Evolutionary conservation across 2,113 vertebrate species (phyloP).

Genomic region (Corapipo altera): DNA sequence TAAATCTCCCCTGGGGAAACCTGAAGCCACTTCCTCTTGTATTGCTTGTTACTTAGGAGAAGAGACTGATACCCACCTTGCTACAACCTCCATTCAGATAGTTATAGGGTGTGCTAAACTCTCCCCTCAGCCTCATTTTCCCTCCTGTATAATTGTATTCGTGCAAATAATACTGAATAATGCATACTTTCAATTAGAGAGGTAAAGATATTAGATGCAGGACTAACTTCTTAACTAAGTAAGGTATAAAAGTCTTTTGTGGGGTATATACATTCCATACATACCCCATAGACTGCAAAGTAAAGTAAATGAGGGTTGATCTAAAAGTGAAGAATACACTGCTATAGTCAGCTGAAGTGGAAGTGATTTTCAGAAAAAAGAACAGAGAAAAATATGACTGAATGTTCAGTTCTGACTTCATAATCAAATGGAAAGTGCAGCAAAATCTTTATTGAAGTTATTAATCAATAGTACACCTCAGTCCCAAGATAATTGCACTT

Average conservation of each 20-base stretch:
- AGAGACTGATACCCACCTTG: background rate
- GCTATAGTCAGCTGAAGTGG: background rate
- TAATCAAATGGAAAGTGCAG: background rate
- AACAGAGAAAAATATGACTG: background rate
- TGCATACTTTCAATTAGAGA: background rate
- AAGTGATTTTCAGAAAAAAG: background rate
- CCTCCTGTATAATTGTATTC: background rate
- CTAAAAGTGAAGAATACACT: background rate
- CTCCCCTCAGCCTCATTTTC: background rate
- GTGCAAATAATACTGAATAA: background rate
- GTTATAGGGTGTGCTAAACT: background rate
- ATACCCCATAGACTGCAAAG: background rate
- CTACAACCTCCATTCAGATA: background rate
- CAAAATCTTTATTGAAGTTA: background rate
- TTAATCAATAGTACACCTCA: background rate
- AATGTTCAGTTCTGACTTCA: background rate
- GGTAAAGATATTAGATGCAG: background rate
- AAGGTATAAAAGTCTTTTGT: background rate
- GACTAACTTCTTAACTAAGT: background rate
- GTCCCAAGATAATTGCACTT: background rate
- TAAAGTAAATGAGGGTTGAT: background rate
- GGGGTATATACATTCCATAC: background rate
- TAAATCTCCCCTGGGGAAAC: background rate
- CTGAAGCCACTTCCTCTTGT: background rate
- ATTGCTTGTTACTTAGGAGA: background rate